Conservation (phyloP, 2,113 vertebrate genomes). For the Cottus gobio region DNA sequence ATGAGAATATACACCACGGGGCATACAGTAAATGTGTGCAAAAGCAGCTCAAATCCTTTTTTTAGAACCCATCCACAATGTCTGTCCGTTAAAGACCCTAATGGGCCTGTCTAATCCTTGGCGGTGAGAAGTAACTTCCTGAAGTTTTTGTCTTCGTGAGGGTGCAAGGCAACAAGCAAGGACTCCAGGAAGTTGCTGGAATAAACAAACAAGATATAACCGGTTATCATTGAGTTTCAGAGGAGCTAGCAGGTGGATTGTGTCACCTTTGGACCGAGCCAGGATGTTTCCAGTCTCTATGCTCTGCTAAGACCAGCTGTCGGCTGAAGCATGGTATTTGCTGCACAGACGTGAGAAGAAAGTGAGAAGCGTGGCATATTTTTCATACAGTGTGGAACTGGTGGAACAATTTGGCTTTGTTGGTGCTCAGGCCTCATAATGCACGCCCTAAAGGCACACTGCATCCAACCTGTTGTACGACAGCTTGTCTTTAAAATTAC, state of each 20-base stretch:
- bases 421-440: background rate
- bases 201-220: slow-evolving; percentile 5
- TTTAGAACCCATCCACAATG: background rate
- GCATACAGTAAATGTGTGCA: background rate
- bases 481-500: background rate
- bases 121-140: background rate
- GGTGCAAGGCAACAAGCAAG: background rate
- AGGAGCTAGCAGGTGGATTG: background rate
- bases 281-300: background rate
- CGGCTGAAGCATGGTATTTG: background rate
- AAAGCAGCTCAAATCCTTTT: background rate
- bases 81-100: background rate
- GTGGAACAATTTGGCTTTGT: background rate
- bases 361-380: background rate
- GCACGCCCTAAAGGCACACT: background rate
- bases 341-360: background rate
- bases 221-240: background rate
- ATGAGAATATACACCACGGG: background rate
- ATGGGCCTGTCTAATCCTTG: background rate
- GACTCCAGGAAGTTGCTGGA: background rate
- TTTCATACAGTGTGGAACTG: background rate
- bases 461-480: slow-evolving; percentile 4
- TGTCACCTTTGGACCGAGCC: background rate
- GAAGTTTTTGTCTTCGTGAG: background rate
- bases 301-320: background rate